Conservation (phyloP, 1,140 invertebrate genomes). For the fruit fly (Drosophila melanogaster) region DNA sequence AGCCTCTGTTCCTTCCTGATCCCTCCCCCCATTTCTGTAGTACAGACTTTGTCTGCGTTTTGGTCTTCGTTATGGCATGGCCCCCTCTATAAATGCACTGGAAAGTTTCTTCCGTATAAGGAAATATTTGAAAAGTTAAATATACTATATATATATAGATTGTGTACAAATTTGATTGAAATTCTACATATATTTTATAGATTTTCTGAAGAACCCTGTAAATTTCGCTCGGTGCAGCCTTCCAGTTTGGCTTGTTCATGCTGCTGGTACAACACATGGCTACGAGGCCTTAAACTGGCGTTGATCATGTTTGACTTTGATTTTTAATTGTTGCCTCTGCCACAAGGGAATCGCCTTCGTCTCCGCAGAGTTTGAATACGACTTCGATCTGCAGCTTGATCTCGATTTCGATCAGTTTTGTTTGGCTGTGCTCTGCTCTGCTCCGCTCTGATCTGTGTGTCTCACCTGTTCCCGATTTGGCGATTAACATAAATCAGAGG, state of each 20-base stretch:
- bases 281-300: constrained; percentile 80
- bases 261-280: constrained; percentile 76
- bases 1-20: constrained; percentile 14
- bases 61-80: constrained; percentile 43
- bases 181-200: neutral
- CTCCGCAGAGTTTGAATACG: constrained; percentile 9
- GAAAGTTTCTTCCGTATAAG: neutral
- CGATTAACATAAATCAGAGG: constrained; percentile 82
- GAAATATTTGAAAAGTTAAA: neutral
- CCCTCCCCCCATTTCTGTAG: constrained; percentile 23
- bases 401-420: constrained; percentile 26
- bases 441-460: constrained; percentile 43
- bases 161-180: neutral
- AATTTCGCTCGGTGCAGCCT: constrained; percentile 7
- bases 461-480: constrained; percentile 58
- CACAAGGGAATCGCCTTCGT: constrained; percentile 45
- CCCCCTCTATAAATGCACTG: constrained; percentile 13
- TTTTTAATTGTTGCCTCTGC: constrained; percentile 80
- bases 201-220: neutral
- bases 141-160: neutral
- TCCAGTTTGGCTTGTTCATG: constrained; percentile 68
- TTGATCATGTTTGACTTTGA: constrained; percentile 83
- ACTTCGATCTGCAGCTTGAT: constrained; percentile 32
- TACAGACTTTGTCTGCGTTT: constrained; percentile 45
- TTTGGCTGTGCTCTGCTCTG: constrained; percentile 31